phyloP scores from a whole-genome alignment of 2,888 invertebrate species.

The Norana najaformis region DNA sequence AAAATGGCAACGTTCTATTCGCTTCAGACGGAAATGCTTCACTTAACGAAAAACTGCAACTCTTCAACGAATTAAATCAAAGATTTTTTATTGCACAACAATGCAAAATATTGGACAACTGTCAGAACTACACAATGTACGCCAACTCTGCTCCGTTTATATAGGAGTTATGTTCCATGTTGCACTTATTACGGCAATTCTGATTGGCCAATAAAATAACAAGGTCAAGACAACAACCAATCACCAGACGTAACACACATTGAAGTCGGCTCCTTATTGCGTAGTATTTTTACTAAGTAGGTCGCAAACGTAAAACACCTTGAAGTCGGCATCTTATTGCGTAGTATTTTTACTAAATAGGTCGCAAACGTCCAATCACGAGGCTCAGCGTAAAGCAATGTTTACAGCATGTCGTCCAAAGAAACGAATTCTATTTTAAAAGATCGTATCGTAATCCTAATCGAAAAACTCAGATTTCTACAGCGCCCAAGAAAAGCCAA shows the following conservation, averaged over 20 bases:
- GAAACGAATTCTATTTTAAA: background rate
- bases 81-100: background rate
- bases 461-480: no score
- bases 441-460: no score
- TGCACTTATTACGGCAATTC: background rate
- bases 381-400: background rate
- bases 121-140: background rate
- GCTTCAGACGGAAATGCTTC: background rate
- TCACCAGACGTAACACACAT: background rate
- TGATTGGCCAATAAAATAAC: background rate
- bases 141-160: background rate
- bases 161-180: background rate
- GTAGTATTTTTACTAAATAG: slow-evolving; percentile 13
- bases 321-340: background rate
- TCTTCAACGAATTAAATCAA: background rate
- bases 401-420: background rate
- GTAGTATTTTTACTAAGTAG: slow-evolving; percentile 13
- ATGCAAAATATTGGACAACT: background rate
- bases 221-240: background rate
- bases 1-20: background rate
- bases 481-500: no score
- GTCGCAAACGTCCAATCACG: slow-evolving; percentile 5
- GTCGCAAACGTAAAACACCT: background rate
- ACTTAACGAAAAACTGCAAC: background rate
- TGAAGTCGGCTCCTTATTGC: background rate